These are phyloP conservation scores for Linhomoeus sp. DNA, from an alignment of 2,888 invertebrate species.

Conservation along the genomic window DNA sequence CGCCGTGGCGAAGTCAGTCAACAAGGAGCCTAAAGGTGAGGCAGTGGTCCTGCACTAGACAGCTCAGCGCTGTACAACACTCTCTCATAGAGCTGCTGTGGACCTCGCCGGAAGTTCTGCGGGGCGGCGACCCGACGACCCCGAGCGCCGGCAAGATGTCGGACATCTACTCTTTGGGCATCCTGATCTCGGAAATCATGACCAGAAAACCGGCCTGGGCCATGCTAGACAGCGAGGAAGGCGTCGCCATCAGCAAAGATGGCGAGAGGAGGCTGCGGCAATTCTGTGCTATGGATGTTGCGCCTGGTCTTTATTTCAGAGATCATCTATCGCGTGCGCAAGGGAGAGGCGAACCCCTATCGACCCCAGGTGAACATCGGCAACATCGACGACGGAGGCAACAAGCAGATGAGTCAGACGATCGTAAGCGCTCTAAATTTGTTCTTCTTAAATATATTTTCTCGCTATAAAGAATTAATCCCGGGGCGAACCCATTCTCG, in stretches of 20 bases:
- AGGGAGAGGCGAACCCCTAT: constrained; percentile 3
- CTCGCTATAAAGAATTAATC: too few species aligned
- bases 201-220: neutral
- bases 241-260: neutral
- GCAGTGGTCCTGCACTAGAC: neutral
- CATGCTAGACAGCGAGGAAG: too few species aligned
- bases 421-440: too few species aligned
- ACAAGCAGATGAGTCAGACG: too few species aligned
- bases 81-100: constrained; percentile 1
- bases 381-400: neutral
- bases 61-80: neutral
- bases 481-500: too few species aligned
- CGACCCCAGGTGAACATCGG: constrained; percentile 1
- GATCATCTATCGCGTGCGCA: neutral
- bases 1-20: neutral
- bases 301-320: constrained; percentile 1
- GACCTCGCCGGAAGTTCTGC: constrained; percentile 3
- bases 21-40: too few species aligned
- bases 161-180: constrained; percentile 2
- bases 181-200: constrained; percentile 1
- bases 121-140: neutral
- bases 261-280: too few species aligned
- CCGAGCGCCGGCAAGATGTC: constrained; percentile 2
- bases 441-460: too few species aligned
- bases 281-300: too few species aligned